Evolutionary conservation across 2,888 invertebrate species (phyloP), one percentile per base, ranked within the genome.

Genomic region (Parnassius glacialis): DNA sequence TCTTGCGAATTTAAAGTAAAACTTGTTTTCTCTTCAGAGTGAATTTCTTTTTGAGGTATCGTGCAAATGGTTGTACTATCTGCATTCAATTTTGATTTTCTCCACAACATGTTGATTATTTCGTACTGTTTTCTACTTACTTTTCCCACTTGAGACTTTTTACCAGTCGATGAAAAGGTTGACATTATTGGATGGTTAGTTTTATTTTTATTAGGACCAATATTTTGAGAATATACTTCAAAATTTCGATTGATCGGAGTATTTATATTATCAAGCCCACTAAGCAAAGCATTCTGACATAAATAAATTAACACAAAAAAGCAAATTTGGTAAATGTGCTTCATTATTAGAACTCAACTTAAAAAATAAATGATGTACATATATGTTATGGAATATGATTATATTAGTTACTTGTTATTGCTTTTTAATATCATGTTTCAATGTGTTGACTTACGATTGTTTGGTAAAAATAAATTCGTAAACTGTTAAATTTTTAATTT

Each of bases 91-190:
- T 83, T 85, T 9, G 81, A 83, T 73, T 81, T 87, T 61, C 79
- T 80, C 82, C 83, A 81, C 2, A 86, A 68, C 74, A 86, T 76
- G 62, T 87, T 86, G 9, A 87, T 72, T 48, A 87, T 78, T 76
- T 84, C 83, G 72, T 83, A 83, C 59, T 85, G 83, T 60, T 83
- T 84, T 62, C 74, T 74, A 44, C 76, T 84, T 3, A 81, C 75
- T 76, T 79, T 77, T 13, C 74, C 76, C 9, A 78, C 75, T 69
- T 80, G 75, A 79, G 76, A 78, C 65, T 79, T 83, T 65, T 74
- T 80, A 3, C 41, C 44, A 44, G 61, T 47, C 25, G 16, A 9
- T 25, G 43, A 16, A 44, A 59, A 60, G 7, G 59, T 52, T 41
- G 62, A 16, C 50, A 47, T 56, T 42, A 51, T 56, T 54, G 44